Base-by-base conservation (phyloP, 2,113 vertebrate genomes). In the Natator depressus region DNA sequence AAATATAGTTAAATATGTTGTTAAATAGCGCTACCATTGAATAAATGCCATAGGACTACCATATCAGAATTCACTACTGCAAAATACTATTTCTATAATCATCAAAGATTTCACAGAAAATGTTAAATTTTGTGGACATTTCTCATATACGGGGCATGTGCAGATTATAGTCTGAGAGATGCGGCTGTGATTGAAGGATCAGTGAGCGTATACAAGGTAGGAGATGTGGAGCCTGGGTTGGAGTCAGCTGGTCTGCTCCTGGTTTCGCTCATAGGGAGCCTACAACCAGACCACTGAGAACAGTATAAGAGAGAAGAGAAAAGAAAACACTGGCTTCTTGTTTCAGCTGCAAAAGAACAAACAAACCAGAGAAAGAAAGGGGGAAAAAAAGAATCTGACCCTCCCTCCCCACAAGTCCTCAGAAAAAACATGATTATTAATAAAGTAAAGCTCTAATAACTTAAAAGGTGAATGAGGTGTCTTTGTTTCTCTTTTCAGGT, bases 271-370 rank as follows among this genome's bases (percentile, higher is more conserved):
- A 35, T 8, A 51, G 53, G 76, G 84, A 12, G 22, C 6, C 29
- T 76, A 72, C 84, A 96, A 84, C 3, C 2, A 62, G 89, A 87
- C 76, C 87, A 50, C 47, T 1, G 27, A 54, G 42, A 88, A 54
- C 51, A 3, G 0, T 2, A 1, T 2, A 80, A 17, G 31, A 57
- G 72, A 90, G 59, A 29, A 80, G 24, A n/a, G 65, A 50, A 24
- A 78, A 57, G 82, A 16, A 65, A 65, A 62, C 42, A 59, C n/a
- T 84, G 85, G 95, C 91, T 92, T 87, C 89, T 76, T 0, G 14
- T 35, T 31, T 89, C 95, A 97, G 96, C 90, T 96, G 97, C 84
- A 2, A 17, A 14, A 80, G 82, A 80, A 29, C 27, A 59, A 51
- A 69, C n/a, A 22, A 16, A 38, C 47, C 47, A 49, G 14, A 38